Evolutionary conservation across 2,113 vertebrate species (phyloP), one percentile per base, ranked within the genome.

Genomic region (Psettodes erumei): DNA sequence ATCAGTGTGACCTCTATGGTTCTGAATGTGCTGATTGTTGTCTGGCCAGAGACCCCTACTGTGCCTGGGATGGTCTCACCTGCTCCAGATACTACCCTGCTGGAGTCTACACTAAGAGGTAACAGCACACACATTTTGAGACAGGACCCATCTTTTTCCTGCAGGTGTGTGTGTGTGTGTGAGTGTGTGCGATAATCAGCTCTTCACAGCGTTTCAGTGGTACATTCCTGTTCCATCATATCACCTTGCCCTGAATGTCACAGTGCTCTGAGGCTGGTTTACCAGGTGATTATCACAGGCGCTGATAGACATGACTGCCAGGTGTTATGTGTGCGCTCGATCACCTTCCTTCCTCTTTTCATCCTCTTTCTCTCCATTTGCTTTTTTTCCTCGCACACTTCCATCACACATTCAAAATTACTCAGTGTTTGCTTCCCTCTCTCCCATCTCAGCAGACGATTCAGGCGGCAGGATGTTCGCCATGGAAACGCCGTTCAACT

Each of bases 401-500:
- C 73, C 58, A 69, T 82, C 53, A 62, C 75, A 75, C 48, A 47
- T 59, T 80, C 40, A 73, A 70, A 79, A 75, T 70, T 2, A 64
- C 66, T 71, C 59, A 32, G 42, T 69, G 30, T 83, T 53, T 58
- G 10, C 67, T 61, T 67, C 43, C 37, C 61, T 59, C 8, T 32
- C 63, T 65, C 56, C 66, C 56, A 71, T 86, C 85, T 81, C 74
- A 90, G 37, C 82, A 96, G 98, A 87, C 94, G 98, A 51, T 99
- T 98, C 93, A 96, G 98, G 86, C 94, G 98, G 81, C 98, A 99
- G 83, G 98, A 99, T 33, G 93, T 99, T 84, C 96, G 97, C 64
- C 98, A 99, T 37, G 98, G 97, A 75, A 98, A 99, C 75, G 98
- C 97, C 0, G 96, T 95, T 1, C 96, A 98, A 93, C 96, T 98